These are phyloP conservation scores for Synanthedon formicaeformis DNA, from an alignment of 2,888 invertebrate genomes.

Conservation along the genomic window DNA sequence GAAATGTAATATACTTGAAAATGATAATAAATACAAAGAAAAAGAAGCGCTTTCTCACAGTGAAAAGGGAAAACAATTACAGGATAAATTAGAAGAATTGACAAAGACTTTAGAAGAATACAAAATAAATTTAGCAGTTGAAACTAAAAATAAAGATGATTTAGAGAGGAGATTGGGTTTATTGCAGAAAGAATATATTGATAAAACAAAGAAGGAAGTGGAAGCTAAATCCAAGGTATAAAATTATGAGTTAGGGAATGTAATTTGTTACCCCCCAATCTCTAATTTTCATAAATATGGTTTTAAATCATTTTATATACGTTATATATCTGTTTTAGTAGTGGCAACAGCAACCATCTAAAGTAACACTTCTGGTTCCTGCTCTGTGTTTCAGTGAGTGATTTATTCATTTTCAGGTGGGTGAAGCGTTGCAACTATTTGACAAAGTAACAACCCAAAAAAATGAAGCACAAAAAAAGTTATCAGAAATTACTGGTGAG, in stretches of 20 bases:
- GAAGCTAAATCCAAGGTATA: slow-evolving; percentile 57
- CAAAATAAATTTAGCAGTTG: slow-evolving; percentile 41
- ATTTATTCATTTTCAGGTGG: slow-evolving; percentile 32
- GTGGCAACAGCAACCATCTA: no score
- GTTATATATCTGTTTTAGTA: no score
- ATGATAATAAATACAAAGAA: slow-evolving; percentile 40
- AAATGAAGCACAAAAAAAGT: slow-evolving; percentile 39
- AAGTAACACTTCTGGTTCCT: no score
- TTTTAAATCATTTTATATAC: no score
- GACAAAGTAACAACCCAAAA: slow-evolving; percentile 50
- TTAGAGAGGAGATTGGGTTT: slow-evolving; percentile 31
- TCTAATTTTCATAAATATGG: no score
- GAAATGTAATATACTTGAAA: slow-evolving; percentile 26
- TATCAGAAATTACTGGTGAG: slow-evolving; percentile 37
- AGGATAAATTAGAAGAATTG: slow-evolving; percentile 28
- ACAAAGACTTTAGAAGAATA: slow-evolving; percentile 34
- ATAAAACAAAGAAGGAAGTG: slow-evolving; percentile 40
- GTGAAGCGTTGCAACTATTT: slow-evolving; percentile 56
- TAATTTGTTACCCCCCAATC: no score
- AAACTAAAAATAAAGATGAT: slow-evolving; percentile 43
- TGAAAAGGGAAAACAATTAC: slow-evolving; percentile 40
- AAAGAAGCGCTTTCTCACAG: slow-evolving; percentile 57
- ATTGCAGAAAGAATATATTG: slow-evolving; percentile 40
- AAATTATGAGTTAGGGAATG: neutral
- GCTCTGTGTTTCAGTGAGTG: no score